phyloP scores from a whole-genome alignment of 2,797 vertebrate species.

The Lagorchestes hirsutus region DNA sequence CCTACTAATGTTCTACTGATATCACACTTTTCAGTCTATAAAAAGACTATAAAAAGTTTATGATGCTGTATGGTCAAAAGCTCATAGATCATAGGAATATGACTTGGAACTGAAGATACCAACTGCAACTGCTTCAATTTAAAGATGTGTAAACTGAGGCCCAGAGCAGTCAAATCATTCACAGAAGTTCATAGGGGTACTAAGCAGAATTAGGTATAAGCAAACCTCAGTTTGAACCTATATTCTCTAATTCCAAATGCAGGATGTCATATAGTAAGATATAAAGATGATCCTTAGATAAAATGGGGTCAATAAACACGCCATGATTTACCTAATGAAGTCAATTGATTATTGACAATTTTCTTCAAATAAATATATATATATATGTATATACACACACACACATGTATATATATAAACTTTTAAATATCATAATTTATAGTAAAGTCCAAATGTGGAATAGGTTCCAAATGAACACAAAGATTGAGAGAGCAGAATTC shows the following conservation, averaged over 20 bases:
- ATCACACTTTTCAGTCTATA: slow-evolving; percentile 38
- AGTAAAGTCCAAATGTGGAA: slow-evolving; percentile 45
- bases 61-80: slow-evolving; percentile 27
- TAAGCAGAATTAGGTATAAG: neutral
- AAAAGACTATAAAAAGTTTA: neutral
- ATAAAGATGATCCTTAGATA: slow-evolving; percentile 40
- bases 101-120: neutral
- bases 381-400: neutral
- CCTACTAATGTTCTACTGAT: neutral
- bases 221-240: neutral
- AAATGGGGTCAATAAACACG: slow-evolving; percentile 60
- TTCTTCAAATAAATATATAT: neutral
- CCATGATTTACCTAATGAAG: slow-evolving; percentile 19
- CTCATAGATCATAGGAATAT: neutral
- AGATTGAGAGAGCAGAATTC: slow-evolving; percentile 16
- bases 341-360: slow-evolving; percentile 10
- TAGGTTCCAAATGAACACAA: slow-evolving; percentile 52
- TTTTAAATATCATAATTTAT: slow-evolving; percentile 62
- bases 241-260: neutral
- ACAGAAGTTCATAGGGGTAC: neutral
- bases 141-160: neutral
- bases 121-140: neutral
- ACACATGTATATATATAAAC: neutral
- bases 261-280: neutral
- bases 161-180: neutral